Percentiles rank a stretch among this genome's conserved stretches.
These are phyloP conservation scores for Rambutsinella grinnellia DNA, from an alignment of 2,888 invertebrate genomes.

Conservation along the genomic window DNA sequence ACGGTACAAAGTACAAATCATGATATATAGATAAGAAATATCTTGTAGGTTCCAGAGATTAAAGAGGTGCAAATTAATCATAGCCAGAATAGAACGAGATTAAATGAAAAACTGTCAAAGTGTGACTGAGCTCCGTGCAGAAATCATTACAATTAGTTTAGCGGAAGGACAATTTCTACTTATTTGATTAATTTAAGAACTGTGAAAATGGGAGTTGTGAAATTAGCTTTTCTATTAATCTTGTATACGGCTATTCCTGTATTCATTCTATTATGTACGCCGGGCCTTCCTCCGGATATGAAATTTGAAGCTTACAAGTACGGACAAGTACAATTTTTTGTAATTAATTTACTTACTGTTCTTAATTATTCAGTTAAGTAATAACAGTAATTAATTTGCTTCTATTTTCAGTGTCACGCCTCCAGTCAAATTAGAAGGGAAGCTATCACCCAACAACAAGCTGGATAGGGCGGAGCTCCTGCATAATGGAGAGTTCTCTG, in stretches of 20 bases:
- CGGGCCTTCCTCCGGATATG: constrained; percentile 73
- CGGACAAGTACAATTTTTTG: constrained; percentile 68
- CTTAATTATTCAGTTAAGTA: not conserved
- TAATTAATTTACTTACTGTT: not conserved
- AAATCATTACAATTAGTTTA: too few relatives aligned
- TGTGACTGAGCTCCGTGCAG: too few relatives aligned
- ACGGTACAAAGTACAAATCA: too few relatives aligned
- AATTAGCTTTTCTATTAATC: constrained; percentile 44
- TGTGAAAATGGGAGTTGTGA: constrained; percentile 60
- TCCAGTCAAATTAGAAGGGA: constrained; percentile 74
- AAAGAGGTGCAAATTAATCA: too few relatives aligned
- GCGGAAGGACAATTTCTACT: too few relatives aligned
- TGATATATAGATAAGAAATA: too few relatives aligned
- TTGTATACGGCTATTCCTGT: constrained; percentile 59
- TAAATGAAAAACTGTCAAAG: too few relatives aligned
- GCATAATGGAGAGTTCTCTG: constrained; percentile 77
- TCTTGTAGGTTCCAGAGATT: too few relatives aligned
- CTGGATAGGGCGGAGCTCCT: constrained; percentile 78
- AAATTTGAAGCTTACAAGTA: constrained; percentile 78
- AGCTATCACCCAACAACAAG: constrained; percentile 75
- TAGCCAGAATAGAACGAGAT: too few relatives aligned
- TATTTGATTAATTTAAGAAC: too few relatives aligned
- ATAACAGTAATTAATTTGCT: not conserved
- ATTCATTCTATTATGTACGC: constrained; percentile 13
- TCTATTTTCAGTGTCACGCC: constrained; percentile 70